Evolutionary conservation across 2,888 invertebrate genomes (phyloP).

Genomic region (Sepiola atlantica): DNA sequence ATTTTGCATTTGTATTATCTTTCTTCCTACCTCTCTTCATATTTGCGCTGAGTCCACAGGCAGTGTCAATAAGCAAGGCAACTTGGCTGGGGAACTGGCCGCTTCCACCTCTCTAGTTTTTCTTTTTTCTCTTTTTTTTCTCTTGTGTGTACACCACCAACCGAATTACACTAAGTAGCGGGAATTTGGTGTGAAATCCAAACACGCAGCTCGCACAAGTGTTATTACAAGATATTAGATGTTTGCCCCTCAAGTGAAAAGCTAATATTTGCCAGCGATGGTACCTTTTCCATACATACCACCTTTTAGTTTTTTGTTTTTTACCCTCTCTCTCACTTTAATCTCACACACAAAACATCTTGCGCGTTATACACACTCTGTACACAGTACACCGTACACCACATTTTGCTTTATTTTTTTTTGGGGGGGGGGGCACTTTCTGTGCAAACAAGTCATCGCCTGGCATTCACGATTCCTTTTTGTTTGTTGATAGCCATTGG

Average conservation of each 20-base stretch:
- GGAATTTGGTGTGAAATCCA: constrained; percentile 53
- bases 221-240: constrained; percentile 56
- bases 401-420: background rate
- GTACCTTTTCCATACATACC: background rate
- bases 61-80: constrained; percentile 32
- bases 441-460: constrained; percentile 44
- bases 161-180: constrained; percentile 48
- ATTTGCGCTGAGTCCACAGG: constrained; percentile 36
- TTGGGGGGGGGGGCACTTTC: background rate
- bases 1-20: background rate
- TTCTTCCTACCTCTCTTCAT: background rate
- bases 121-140: too few species aligned
- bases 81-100: background rate
- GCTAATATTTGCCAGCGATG: constrained; percentile 45
- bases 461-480: background rate
- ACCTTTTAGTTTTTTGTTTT: background rate
- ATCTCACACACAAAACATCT: background rate
- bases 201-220: constrained; percentile 51
- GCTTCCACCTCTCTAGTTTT: too few species aligned
- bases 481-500: constrained; percentile 46
- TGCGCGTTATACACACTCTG: background rate
- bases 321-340: background rate
- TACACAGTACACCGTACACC: background rate
- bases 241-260: constrained; percentile 51
- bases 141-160: constrained; percentile 36